phyloP scores from a whole-genome alignment of 1,140 invertebrate species.

The Dolichoris vasculosae region DNA sequence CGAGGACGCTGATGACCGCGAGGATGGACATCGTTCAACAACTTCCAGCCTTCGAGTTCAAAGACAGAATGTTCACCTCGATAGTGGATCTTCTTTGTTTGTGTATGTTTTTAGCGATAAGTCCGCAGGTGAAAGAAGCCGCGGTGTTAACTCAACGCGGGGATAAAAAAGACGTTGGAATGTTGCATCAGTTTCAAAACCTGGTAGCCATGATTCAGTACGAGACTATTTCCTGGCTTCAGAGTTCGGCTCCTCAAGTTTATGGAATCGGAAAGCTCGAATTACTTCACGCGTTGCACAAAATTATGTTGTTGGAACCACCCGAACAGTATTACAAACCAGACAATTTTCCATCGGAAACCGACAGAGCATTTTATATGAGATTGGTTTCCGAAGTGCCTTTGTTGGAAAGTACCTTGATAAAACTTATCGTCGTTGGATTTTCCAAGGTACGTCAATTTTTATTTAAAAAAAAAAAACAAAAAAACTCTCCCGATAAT shows the following conservation, averaged over 20 bases:
- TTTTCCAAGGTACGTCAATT: conserved; percentile 79
- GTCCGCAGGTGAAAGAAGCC: conserved; percentile 85
- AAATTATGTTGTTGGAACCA: conserved; percentile 90
- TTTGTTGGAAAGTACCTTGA: conserved; percentile 87
- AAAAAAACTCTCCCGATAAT: no score
- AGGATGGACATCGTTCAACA: conserved; percentile 75
- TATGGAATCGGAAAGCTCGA: conserved; percentile 84
- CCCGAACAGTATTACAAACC: conserved; percentile 91
- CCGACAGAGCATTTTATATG: conserved; percentile 85
- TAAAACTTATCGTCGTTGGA: conserved; percentile 87
- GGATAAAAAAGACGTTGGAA: conserved; percentile 78
- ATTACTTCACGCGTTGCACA: conserved; percentile 87
- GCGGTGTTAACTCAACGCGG: conserved; percentile 76
- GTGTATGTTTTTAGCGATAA: conserved; percentile 87
- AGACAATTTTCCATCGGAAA: conserved; percentile 96
- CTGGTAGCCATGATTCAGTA: conserved; percentile 86
- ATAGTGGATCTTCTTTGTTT: conserved; percentile 90
- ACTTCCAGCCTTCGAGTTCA: conserved; percentile 79
- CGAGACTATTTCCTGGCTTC: conserved; percentile 90
- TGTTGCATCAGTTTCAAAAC: conserved; percentile 80
- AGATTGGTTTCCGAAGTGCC: conserved; percentile 91
- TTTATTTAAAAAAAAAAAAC: no score
- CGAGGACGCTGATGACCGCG: conserved; percentile 81
- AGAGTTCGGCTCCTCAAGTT: conserved; percentile 84
- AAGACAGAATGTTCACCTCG: conserved; percentile 88